Evolutionary conservation across 2,797 vertebrate species (phyloP).

Genomic region (Mus minutoides): DNA sequence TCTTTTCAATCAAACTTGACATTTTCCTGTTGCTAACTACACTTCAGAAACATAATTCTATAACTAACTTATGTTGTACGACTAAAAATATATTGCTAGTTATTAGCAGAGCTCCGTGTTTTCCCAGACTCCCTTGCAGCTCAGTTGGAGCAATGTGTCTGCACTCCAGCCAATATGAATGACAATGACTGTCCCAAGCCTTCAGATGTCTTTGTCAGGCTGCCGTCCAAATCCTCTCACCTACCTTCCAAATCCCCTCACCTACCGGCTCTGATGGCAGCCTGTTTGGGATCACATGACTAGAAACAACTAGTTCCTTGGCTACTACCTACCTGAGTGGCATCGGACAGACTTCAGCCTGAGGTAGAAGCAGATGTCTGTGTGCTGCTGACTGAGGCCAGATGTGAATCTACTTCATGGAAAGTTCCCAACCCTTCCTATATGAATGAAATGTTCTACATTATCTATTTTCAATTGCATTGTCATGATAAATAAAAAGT

Average conservation of each 20-base stretch:
- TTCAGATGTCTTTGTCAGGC: background rate
- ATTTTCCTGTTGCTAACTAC: constrained; percentile 1
- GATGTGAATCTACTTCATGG: background rate
- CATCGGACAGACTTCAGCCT: background rate
- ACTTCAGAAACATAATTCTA: background rate
- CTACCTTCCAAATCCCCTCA: background rate
- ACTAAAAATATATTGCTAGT: background rate
- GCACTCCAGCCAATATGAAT: background rate
- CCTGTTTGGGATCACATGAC: background rate
- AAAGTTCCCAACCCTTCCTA: background rate
- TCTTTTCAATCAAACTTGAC: background rate
- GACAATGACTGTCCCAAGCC: background rate
- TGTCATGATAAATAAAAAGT: background rate
- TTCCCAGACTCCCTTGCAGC: background rate
- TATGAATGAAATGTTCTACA: background rate
- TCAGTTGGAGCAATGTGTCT: background rate
- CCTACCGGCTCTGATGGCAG: background rate
- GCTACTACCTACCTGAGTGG: rapidly evolving
- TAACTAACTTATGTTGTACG: background rate
- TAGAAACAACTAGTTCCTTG: background rate
- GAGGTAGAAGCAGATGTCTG: background rate
- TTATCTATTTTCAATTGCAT: background rate
- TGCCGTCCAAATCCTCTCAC: background rate
- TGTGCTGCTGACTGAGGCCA: background rate
- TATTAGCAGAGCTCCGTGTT: background rate